Conservation (phyloP, 2,888 invertebrate species). For the Protophormia terraenovae region DNA sequence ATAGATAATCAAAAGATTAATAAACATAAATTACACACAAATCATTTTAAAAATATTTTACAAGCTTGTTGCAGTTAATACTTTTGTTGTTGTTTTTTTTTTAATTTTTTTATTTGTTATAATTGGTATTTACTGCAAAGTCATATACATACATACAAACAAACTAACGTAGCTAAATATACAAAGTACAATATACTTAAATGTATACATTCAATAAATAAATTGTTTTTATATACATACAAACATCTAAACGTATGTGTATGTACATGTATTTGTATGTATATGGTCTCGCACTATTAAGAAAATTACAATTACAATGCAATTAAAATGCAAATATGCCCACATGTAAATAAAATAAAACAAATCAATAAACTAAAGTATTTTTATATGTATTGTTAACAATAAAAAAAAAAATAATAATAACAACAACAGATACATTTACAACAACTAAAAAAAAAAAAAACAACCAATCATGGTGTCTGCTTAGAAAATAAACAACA, state of each 20-base stretch:
- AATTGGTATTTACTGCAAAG: constrained; percentile 3
- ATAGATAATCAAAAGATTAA: constrained; percentile 40
- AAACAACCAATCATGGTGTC: constrained; percentile 16
- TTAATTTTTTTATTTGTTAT: not conserved
- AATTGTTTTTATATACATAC: not conserved
- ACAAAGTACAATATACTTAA: not conserved
- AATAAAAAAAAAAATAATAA: not conserved
- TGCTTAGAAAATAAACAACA: not conserved
- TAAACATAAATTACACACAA: constrained; percentile 49
- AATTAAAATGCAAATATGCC: constrained; percentile 67
- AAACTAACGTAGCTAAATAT: not conserved
- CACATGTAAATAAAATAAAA: constrained; percentile 45
- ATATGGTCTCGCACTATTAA: not conserved
- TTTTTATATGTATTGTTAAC: not conserved
- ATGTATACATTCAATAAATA: too few species aligned
- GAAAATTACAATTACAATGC: constrained; percentile 48
- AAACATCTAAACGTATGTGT: not conserved
- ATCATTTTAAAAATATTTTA: constrained; percentile 40
- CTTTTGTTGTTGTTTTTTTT: not conserved
- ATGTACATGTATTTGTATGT: not conserved
- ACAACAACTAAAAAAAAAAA: too few species aligned
- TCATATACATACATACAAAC: not conserved
- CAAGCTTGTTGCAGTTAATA: constrained; percentile 3
- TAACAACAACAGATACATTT: not conserved
- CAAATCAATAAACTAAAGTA: not conserved